Base-by-base conservation (phyloP, 2,113 vertebrate species). In the Dolichallabes microphthalmus region DNA sequence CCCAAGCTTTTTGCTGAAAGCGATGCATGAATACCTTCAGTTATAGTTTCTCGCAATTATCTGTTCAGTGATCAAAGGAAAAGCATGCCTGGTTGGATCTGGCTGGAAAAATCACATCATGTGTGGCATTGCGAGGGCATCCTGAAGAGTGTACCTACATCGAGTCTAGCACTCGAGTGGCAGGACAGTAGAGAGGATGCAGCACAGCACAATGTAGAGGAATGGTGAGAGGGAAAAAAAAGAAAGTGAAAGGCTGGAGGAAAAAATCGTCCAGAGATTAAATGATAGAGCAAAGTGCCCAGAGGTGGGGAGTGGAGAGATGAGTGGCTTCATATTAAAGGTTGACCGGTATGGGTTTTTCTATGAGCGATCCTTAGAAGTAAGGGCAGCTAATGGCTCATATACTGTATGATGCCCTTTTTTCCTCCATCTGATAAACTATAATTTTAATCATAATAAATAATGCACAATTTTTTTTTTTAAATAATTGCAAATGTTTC, bases 11-110 rank as follows among this genome's bases (percentile, higher is more conserved):
- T 61, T 55, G 57, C 7, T 77, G 78, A 88, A 89, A 85, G 86
- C 66, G 78, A 88, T 86, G 87, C 87, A 89, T 89, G 87, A 89
- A 89, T 85, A 87, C 86, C 76, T 87, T 89, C 86, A 85, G 87
- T 87, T 86, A 89, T 83, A 83, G 68, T 39, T 71, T 82, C 60
- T 85, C 86, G 81, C 76, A 85, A 89, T 89, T 87, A 85, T 87
- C 88, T 79, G 69, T 84, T 75, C 39, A 35, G 82, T 80, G 86
- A 89, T 83, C 82, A 69, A 80, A n/a, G 60, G 61, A 30, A 82
- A 87, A 89, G 75, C 86, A 69, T 85, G 64, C 60, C 66, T 66
- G 74, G 52, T 76, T 83, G 39, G 61, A 71, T 80, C 88, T 60
- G 55, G 63, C 20, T 87, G 83, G 60, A 53, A 85, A 85, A 77